Evolutionary conservation across 2,113 vertebrate species (phyloP), one percentile per base, ranked within the genome.

Genomic region (Oryzias woworae): DNA sequence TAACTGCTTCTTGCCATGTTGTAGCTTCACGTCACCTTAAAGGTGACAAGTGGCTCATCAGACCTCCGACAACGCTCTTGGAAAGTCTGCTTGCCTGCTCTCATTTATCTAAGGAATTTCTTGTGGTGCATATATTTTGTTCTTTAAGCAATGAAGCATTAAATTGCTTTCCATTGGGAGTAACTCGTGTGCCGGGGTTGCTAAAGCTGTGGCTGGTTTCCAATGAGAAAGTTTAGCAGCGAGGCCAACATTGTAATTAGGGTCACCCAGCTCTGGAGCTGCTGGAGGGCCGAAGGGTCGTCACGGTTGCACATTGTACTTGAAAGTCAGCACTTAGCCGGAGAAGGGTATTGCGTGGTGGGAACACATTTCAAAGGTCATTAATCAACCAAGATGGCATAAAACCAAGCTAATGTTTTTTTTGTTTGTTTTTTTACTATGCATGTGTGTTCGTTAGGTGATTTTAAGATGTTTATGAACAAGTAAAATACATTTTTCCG

Each of bases 111-210:
- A 75, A 71, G 68, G 78, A 41, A 80, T 87, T 91, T 91, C 88
- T 91, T 86, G 77, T 71, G 85, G 90, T 93, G 92, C 89, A 88
- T 90, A 91, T 86, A 86, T 88, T 90, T 87, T 89, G 71, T 87
- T 92, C 85, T 87, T 43, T 83, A 89, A 79, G 91, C 88, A 82
- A 69, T 69, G 83, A 82, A 91, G 91, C 92, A 83, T 93, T 95
- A 94, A 95, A 95, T 95, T 94, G 87, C 86, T 92, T 95, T 95
- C 92, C 88, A 84, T 71, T 75, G 92, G 92, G 91, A 93, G 69
- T 82, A 86, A 90, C 89, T 93, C 66, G 78, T 80, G 82, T 80
- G 87, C 85, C 72, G 78, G 88, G 90, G 80, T 93, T 71, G 1
- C 86, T 84, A 88, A 77, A 89, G 84, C 78, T 69, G 73, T 78